Conservation (phyloP, 2,113 vertebrate species). For the Tupaia tana region DNA sequence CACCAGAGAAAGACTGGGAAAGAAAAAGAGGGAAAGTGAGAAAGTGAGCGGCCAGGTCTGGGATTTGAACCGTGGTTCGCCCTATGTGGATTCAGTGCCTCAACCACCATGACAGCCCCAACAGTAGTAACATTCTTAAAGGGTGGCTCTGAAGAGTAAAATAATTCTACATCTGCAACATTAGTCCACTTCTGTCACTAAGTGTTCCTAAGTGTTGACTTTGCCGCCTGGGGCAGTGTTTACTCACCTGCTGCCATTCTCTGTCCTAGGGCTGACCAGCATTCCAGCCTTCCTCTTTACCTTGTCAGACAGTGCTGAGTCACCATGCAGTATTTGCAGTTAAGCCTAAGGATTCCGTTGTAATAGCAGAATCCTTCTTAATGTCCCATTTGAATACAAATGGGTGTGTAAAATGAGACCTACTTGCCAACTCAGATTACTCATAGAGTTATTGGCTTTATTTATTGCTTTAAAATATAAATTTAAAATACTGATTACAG, state of each 20-base stretch:
- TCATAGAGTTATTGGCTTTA: conserved; percentile 30
- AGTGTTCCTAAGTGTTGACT: neutral
- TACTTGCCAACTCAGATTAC: neutral
- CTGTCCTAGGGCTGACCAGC: neutral
- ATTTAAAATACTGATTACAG: conserved; percentile 43
- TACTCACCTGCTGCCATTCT: neutral
- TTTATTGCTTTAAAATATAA: conserved; percentile 30
- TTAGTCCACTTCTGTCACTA: neutral
- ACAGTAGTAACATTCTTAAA: neutral
- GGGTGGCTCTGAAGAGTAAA: neutral
- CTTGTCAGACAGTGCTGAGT: neutral
- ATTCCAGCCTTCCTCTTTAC: neutral
- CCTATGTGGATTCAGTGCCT: too few species aligned
- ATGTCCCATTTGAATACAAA: neutral
- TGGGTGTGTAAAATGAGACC: neutral
- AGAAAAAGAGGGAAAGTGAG: too few species aligned
- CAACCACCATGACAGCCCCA: too few species aligned
- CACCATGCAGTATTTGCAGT: neutral
- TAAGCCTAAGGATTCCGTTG: neutral
- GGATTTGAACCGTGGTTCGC: too few species aligned
- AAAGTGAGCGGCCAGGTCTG: too few species aligned
- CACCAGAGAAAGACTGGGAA: too few species aligned
- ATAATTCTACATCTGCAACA: neutral
- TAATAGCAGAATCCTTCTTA: conserved; percentile 4
- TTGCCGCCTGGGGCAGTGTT: neutral